Percentiles rank a stretch among this genome's conserved stretches.
These are phyloP conservation scores for Rhysida immarginata DNA, from an alignment of 1,140 invertebrate genomes.

Conservation along the genomic window DNA sequence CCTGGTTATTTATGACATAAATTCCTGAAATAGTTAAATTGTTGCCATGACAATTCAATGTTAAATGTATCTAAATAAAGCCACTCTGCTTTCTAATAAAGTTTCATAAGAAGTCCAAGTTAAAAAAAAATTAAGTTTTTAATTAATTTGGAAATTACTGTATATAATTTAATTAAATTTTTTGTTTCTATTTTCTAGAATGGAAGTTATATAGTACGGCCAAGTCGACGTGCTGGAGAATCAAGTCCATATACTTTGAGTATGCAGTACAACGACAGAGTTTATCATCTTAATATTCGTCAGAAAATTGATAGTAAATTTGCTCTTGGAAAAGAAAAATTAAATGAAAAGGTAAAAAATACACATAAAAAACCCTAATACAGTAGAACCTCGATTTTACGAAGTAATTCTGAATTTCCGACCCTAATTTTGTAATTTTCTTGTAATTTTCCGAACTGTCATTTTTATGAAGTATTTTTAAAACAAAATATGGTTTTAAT, in stretches of 20 bases:
- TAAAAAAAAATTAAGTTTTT: neutral
- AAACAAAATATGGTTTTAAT: no score
- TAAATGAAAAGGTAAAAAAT: constrained; percentile 20
- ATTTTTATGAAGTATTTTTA: no score
- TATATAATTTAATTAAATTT: neutral
- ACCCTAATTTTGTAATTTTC: no score
- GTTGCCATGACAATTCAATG: no score
- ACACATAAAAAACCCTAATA: no score
- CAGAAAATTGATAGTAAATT: constrained; percentile 16
- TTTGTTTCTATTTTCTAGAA: constrained; percentile 5
- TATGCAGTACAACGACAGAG: constrained; percentile 15
- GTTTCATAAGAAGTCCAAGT: neutral
- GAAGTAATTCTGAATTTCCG: no score
- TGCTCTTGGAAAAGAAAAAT: constrained; percentile 23
- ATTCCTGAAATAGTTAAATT: no score
- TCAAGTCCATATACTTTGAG: constrained; percentile 21
- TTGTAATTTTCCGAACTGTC: neutral
- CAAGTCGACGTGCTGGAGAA: constrained; percentile 19
- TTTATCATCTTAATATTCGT: constrained; percentile 23
- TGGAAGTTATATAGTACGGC: constrained; percentile 21
- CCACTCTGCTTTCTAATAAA: neutral
- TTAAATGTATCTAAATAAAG: no score
- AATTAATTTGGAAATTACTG: neutral
- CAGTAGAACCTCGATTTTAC: no score
- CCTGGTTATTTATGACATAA: no score